Percentiles rank a stretch among this genome's conserved stretches.
Evolutionary conservation across 1,140 invertebrate genomes (phyloP).

Genomic region (Panonychus citri): DNA sequence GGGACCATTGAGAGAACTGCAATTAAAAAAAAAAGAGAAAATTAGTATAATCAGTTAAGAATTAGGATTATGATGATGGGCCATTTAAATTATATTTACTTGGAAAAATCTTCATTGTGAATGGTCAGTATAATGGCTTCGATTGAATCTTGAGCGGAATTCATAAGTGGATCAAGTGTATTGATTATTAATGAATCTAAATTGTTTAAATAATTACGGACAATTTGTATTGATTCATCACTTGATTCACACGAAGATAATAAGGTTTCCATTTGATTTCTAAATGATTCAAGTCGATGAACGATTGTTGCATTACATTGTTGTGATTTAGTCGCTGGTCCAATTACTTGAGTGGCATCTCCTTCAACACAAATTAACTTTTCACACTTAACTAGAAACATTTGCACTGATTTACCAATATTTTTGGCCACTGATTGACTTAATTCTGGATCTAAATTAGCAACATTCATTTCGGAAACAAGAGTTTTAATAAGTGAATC

Average conservation of each 20-base stretch:
- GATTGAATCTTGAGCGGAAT: conserved; percentile 53
- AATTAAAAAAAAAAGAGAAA: not conserved
- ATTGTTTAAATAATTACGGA: not conserved
- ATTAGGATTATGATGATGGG: no score
- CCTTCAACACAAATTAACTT: conserved; percentile 41
- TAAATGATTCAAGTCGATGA: conserved; percentile 54
- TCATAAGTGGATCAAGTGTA: conserved; percentile 32
- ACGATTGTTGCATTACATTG: conserved; percentile 39
- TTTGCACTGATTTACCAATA: conserved; percentile 47
- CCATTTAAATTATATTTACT: no score
- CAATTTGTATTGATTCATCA: not conserved
- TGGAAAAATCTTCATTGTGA: conserved; percentile 61
- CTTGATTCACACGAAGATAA: not conserved
- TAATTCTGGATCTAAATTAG: conserved; percentile 42
- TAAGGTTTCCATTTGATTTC: conserved; percentile 31
- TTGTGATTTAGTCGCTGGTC: conserved; percentile 26
- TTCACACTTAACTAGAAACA: conserved; percentile 54
- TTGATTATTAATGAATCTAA: conserved; percentile 8
- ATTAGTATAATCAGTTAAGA: no score
- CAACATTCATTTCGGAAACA: conserved; percentile 46
- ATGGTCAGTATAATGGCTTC: conserved; percentile 74
- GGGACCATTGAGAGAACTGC: not conserved
- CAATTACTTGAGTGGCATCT: conserved; percentile 55
- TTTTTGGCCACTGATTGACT: conserved; percentile 44
- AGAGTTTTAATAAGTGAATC: conserved; percentile 7